phyloP scores from a whole-genome alignment of 2,797 vertebrate genomes.

The Limosa lapponica region DNA sequence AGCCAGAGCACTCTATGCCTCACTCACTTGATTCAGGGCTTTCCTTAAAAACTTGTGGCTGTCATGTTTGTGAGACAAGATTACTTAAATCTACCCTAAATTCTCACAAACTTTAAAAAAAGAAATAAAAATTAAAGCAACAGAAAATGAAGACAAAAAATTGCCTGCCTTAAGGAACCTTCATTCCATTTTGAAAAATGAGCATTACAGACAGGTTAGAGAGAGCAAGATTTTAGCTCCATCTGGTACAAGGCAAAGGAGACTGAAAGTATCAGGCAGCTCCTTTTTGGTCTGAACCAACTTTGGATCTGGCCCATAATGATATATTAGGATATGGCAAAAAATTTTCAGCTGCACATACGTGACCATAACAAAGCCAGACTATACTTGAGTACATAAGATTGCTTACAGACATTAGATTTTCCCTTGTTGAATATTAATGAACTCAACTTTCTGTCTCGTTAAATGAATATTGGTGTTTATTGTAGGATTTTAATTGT shows the following conservation, averaged over 20 bases:
- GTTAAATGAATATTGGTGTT: neutral
- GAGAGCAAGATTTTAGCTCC: neutral
- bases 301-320: neutral
- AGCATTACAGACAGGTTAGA: neutral
- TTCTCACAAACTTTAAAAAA: neutral
- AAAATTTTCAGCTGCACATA: neutral
- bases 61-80: neutral
- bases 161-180: neutral
- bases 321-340: neutral
- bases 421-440: neutral
- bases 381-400: neutral
- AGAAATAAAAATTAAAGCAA: neutral
- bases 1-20: neutral
- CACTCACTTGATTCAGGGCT: neutral
- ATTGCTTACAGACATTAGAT: neutral
- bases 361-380: neutral
- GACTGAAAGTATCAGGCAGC: neutral
- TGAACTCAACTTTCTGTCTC: neutral
- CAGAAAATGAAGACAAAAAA: neutral
- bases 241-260: neutral
- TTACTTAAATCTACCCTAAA: neutral
- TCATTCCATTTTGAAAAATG: neutral
- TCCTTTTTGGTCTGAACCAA: neutral
- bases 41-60: neutral
- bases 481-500: neutral